Evolutionary conservation across 2,888 invertebrate genomes (phyloP).

Genomic region (Mythimna impura): DNA sequence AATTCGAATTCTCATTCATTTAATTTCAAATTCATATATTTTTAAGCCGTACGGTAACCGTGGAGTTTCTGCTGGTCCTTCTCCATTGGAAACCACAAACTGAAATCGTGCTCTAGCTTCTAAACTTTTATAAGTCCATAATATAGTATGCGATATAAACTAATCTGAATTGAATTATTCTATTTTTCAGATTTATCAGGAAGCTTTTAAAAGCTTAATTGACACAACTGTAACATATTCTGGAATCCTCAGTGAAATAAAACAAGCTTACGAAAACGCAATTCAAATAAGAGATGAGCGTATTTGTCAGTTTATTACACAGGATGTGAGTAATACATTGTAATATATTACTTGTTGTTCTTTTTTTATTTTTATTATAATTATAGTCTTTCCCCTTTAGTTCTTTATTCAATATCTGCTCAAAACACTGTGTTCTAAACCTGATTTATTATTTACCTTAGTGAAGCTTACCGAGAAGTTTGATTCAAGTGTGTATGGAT

Average conservation of each 20-base stretch:
- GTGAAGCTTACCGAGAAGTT: too few species aligned
- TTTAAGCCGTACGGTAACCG: too few species aligned
- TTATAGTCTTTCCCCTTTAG: too few species aligned
- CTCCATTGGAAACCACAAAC: too few species aligned
- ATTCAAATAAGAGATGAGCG: constrained; percentile 81
- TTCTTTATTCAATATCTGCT: not conserved
- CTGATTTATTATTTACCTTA: too few species aligned
- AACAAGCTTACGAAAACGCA: constrained; percentile 83
- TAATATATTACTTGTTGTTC: not conserved
- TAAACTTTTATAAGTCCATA: too few species aligned
- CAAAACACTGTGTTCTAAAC: not conserved
- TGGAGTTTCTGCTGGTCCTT: too few species aligned
- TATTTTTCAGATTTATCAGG: constrained; percentile 79
- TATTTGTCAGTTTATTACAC: constrained; percentile 80
- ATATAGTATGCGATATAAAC: too few species aligned
- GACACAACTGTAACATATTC: constrained; percentile 79
- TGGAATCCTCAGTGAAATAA: constrained; percentile 78
- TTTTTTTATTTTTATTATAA: not conserved
- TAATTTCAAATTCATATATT: too few species aligned
- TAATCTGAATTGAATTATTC: not conserved
- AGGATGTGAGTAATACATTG: constrained; percentile 79
- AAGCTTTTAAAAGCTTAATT: constrained; percentile 80
- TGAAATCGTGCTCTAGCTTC: too few species aligned
- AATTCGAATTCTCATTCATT: too few species aligned
- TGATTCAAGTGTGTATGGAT: too few species aligned